Evolutionary conservation across 2,113 vertebrate genomes (phyloP), one percentile per base, ranked within the genome.

Genomic region (Rousettus leschenaultii): DNA sequence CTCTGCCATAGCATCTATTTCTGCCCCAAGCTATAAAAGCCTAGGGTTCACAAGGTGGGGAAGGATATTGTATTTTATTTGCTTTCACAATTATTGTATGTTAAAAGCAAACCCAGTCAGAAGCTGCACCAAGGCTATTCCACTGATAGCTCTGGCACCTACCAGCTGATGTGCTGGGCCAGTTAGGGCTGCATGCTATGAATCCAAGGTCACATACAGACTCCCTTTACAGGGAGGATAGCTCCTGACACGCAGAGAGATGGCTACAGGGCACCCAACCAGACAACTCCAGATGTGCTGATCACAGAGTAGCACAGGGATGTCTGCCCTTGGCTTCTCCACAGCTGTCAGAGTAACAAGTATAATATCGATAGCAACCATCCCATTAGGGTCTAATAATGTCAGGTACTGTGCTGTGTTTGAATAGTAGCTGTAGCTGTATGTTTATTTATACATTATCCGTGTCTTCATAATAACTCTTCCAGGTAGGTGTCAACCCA

Each of bases 71-170:
- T 16, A 75, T 87, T 90, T 91, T 48, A 83, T 90, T 93, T 70
- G 55, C 28, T 79, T 86, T 95, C 63, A 45, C 53, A 94, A 63
- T 86, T 33, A 92, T n/a, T 19, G 1, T 59, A 43, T 48, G 65
- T 77, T 95, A 88, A 68, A 80, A 35, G 40, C 24, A 88, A 96
- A 97, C 26, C 33, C 73, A 57, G 53, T 82, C 66, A 94, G 53
- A 90, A 95, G 53, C 43, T 70, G 35, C 14, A 63, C 82, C 89
- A 93, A 65, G 35, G 33, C 71, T 55, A 77, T 70, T 11, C 30
- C 35, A 68, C 61, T 75, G 68, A 96, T 19, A 51, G 70, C 40
- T 96, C 59, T 77, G 79, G 57, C 57, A 89, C 26, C 73, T 57
- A 70, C 94, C 74, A 89, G 94, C 28, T 77, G 91, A 92, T 1